Evolutionary conservation across 2,797 vertebrate genomes (phyloP).

Genomic region (Triplophysa yarkandensis): DNA sequence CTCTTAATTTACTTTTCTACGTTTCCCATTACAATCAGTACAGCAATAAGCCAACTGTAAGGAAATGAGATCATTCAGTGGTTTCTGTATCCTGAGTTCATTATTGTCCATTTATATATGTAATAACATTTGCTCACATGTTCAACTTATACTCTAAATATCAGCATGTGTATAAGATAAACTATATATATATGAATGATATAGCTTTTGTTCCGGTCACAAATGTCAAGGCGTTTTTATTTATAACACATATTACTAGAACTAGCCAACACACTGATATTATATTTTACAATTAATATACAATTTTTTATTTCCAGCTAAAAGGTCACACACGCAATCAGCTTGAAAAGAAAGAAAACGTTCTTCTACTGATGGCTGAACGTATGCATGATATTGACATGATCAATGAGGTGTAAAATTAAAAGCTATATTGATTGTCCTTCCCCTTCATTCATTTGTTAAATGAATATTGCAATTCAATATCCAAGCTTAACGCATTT

Average conservation of each 20-base stretch:
- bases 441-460: slow-evolving; percentile 41
- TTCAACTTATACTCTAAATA: too few relatives aligned
- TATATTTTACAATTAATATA: slow-evolving; percentile 25
- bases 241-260: background rate
- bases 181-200: too few relatives aligned
- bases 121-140: too few relatives aligned
- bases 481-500: slow-evolving; percentile 54
- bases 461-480: slow-evolving; percentile 46
- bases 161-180: too few relatives aligned
- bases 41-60: slow-evolving; percentile 52
- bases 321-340: slow-evolving; percentile 36
- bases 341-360: slow-evolving; percentile 50
- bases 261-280: background rate
- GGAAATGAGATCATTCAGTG: slow-evolving; percentile 46
- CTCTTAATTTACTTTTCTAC: slow-evolving; percentile 48
- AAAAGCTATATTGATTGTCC: slow-evolving; percentile 60
- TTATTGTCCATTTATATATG: slow-evolving; percentile 19
- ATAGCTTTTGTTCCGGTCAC: background rate
- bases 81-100: slow-evolving; percentile 1
- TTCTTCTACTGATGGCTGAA: slow-evolving; percentile 52
- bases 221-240: slow-evolving; percentile 9
- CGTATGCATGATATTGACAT: slow-evolving; percentile 60
- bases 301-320: slow-evolving; percentile 37
- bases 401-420: slow-evolving; percentile 65
- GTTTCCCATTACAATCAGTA: slow-evolving; percentile 46